These are phyloP conservation scores for Capromys pilorides DNA, from an alignment of 2,797 vertebrate genomes.

Conservation along the genomic window DNA sequence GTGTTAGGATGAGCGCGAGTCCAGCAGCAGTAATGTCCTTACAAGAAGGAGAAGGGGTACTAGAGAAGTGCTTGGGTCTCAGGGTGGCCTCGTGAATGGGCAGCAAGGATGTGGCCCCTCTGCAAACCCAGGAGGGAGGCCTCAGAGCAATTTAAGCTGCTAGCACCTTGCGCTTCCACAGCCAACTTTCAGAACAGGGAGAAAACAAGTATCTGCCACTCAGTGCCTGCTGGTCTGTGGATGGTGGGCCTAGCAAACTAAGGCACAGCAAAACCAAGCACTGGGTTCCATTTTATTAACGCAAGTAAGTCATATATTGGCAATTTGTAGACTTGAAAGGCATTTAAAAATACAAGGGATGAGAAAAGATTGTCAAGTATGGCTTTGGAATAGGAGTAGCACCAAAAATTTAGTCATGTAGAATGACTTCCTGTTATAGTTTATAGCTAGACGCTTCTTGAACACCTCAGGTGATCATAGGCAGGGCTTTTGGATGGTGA, in stretches of 20 bases:
- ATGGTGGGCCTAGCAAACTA: not conserved
- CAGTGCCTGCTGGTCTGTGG: not conserved
- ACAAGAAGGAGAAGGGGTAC: not conserved
- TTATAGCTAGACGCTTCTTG: not conserved
- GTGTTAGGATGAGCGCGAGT: too few relatives aligned
- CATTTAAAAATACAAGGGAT: not conserved
- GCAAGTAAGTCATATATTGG: not conserved
- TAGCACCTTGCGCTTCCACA: not conserved
- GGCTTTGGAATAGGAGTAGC: not conserved
- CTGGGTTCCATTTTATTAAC: not conserved
- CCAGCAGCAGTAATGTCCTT: not conserved
- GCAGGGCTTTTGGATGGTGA: not conserved
- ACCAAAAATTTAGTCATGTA: not conserved
- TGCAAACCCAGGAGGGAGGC: too few relatives aligned
- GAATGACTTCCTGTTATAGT: not conserved
- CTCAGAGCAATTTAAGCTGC: not conserved
- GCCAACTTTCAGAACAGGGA: not conserved
- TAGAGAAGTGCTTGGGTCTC: not conserved
- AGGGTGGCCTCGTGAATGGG: rapidly evolving
- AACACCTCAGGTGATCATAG: not conserved
- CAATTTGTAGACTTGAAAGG: not conserved
- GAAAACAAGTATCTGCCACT: not conserved
- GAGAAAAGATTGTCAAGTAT: not conserved
- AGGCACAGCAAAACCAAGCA: not conserved
- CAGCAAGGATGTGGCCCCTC: rapidly evolving